Base-by-base conservation (phyloP, 2,113 vertebrate genomes). In the Corvus cornix region DNA sequence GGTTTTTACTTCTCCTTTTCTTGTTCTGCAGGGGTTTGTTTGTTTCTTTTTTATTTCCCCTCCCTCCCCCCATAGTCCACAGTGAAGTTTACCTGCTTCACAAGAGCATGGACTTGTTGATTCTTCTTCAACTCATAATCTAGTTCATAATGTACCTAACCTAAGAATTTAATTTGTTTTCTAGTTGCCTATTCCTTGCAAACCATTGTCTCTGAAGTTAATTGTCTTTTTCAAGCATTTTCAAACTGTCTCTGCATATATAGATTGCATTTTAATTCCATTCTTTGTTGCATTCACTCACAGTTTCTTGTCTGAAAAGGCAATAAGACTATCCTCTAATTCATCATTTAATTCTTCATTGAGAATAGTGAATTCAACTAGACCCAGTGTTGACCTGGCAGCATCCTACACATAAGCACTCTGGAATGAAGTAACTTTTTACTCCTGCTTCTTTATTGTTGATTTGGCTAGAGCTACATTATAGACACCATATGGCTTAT, bases 1-100 rank as follows among this genome's bases (percentile, higher is more conserved):
- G 6, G 1, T 0, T 7, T 58, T 70, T 27, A 58, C 9, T 9
- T 21, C 20, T 78, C 3, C 4, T 46, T 83, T 46, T 59, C 28
- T 49, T 83, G 2, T 56, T 64, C 20, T 52, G 3, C 2, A 31
- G 39, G 3, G 2, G 1, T 69, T 78, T 66, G 2, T 7, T 44
- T 82, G 4, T 30, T 26, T 6, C 7, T 84, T 63, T 46, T 55
- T 44, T 11, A 31, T 41, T 17, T 46, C 3, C 12, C 3, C 6
- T 7, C 20, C 10, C 10, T 20, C 2, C 28, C 6, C 3, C 64
- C 23, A 22, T 31, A 28, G 14, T 59, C 18, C 9, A 35, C 30
- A 14, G 3, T 41, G 33, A 79, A 30, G 16, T 56, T 84, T 77
- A n/a, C 5, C 10, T 73, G 8, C 21, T 87, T 68, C 19, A 49